Percentiles rank a stretch among this genome's conserved stretches.
These are phyloP conservation scores for Tragelaphus oryx DNA, from an alignment of 2,797 vertebrate species.

Conservation along the genomic window DNA sequence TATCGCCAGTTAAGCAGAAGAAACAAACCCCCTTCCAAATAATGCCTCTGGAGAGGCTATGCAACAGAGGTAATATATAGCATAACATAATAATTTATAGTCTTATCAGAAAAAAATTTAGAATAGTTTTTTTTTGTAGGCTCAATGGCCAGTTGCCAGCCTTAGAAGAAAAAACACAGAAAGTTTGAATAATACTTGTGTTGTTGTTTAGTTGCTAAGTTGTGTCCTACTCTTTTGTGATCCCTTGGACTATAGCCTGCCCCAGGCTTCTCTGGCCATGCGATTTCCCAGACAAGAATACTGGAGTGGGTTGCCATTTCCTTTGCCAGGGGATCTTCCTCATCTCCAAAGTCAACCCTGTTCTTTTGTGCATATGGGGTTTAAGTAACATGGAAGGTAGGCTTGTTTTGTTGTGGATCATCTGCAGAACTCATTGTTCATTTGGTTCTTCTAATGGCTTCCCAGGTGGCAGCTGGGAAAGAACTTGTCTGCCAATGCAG, in stretches of 20 bases:
- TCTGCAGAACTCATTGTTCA: rapidly evolving
- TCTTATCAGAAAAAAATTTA: not conserved
- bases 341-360: too few species aligned
- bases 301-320: not conserved
- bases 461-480: not conserved
- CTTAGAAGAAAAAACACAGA: not conserved
- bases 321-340: not conserved
- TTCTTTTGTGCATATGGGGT: rapidly evolving
- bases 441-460: not conserved
- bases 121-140: not conserved
- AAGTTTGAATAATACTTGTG: not conserved
- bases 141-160: not conserved
- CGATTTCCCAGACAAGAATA: not conserved
- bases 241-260: rapidly evolving
- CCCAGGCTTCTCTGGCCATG: not conserved
- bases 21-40: not conserved
- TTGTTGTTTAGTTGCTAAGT: not conserved
- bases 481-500: not conserved
- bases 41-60: too few species aligned
- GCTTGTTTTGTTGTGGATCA: too few species aligned
- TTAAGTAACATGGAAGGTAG: not conserved
- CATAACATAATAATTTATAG: not conserved
- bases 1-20: too few species aligned
- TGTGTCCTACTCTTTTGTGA: not conserved
- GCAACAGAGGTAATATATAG: not conserved